Evolutionary conservation across 2,113 vertebrate genomes (phyloP), one percentile per base, ranked within the genome.

Genomic region (Sebastes fasciatus): DNA sequence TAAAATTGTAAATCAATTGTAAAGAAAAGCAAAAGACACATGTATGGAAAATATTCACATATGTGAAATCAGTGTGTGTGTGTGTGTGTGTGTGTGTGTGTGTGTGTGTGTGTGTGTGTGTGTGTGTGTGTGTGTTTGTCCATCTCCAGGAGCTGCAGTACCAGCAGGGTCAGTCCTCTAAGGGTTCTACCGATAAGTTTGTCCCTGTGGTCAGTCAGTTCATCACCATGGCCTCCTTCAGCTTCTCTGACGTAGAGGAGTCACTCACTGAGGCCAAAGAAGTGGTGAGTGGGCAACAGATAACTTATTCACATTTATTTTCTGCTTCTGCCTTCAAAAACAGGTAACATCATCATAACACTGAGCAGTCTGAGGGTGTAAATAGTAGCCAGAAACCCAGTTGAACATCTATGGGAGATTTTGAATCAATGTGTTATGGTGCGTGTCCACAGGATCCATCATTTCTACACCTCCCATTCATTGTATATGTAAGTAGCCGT

Each of bases 211-310:
- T 91, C 57, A 84, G 83, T 65, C 90, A 93, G 71, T 93, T 93
- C 58, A 60, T 92, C 60, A 83, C 92, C 0, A 74, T 93, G 77
- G 90, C 92, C 8, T 90, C 90, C 6, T 86, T 93, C 81, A 88
- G 76, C 68, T 92, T 92, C 51, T 92, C 90, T 4, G 90, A 93
- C 1, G 84, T 93, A 2, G 90, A 92, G 45, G 92, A 93, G 48
- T 88, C 83, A 0, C 42, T 90, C 40, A 78, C 1, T 2, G 92
- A 93, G 42, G 92, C 90, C 74, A 92, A 88, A 88, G 79, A 92
- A 43, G 69, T 82, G 90, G 92, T 93, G 77, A 92, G 84, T 54
- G 1, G 4, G 34, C 34, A 54, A 64, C 10, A 13, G 5, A 42
- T 58, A 13, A 42, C 6, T 11, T 34, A 21, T 34, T 40, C 10